Evolutionary conservation across 2,797 vertebrate genomes (phyloP).

Genomic region (Perodicticus potto): DNA sequence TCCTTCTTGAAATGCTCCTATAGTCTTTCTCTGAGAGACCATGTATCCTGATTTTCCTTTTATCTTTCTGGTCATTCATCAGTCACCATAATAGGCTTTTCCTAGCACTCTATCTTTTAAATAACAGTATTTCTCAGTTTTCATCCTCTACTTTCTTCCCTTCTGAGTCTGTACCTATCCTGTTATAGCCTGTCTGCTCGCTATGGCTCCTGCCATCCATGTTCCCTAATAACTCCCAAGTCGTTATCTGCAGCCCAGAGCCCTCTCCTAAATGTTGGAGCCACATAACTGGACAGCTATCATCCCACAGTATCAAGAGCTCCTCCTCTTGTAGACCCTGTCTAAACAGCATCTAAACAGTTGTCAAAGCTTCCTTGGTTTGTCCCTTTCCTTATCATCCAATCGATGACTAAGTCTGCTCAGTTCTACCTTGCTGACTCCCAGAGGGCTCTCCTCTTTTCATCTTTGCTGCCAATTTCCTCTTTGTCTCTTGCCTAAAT

Average conservation of each 20-base stretch:
- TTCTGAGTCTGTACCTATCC: not conserved
- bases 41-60: not conserved
- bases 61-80: not conserved
- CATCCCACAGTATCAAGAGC: not conserved
- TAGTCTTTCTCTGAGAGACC: not conserved
- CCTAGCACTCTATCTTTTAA: not conserved
- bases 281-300: not conserved
- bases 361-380: not conserved
- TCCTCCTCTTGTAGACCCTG: not conserved
- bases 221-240: not conserved
- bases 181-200: not conserved
- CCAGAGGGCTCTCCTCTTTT: not conserved
- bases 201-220: not conserved
- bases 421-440: not conserved
- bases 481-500: slow-evolving; percentile 11
- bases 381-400: not conserved
- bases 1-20: slow-evolving; percentile 9
- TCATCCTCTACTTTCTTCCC: not conserved
- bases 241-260: not conserved
- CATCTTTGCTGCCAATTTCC: not conserved
- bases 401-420: not conserved
- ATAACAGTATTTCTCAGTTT: not conserved
- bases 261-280: not conserved
- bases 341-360: not conserved
- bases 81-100: not conserved